Evolutionary conservation across 2,888 invertebrate genomes (phyloP).

Genomic region (Furcula furcula): DNA sequence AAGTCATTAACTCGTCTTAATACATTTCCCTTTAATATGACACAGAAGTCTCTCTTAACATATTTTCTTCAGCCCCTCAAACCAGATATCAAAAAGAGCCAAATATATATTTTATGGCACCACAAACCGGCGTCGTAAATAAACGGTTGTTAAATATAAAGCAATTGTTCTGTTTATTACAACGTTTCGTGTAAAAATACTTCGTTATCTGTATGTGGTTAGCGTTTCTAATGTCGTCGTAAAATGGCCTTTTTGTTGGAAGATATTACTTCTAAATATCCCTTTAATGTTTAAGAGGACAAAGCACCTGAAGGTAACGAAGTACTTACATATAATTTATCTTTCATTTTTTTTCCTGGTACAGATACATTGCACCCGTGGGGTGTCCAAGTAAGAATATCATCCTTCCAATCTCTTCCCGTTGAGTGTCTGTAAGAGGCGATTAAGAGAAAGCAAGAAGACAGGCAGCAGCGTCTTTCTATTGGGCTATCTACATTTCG

Average conservation of each 20-base stretch:
- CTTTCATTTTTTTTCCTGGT: too few relatives aligned
- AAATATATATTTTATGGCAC: conserved; percentile 27
- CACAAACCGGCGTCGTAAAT: conserved; percentile 29
- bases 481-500: too few relatives aligned
- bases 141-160: conserved; percentile 33
- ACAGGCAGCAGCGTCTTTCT: too few relatives aligned
- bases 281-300: background rate
- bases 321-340: too few relatives aligned
- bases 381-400: too few relatives aligned
- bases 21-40: background rate
- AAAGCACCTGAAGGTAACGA: background rate
- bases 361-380: too few relatives aligned
- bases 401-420: too few relatives aligned
- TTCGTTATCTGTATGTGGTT: conserved; percentile 25
- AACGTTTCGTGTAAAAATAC: conserved; percentile 22
- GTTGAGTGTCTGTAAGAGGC: too few relatives aligned
- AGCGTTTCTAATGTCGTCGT: conserved; percentile 31
- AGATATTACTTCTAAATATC: conserved; percentile 11
- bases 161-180: conserved; percentile 41
- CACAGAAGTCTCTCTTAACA: background rate
- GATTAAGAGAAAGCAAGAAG: too few relatives aligned
- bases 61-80: background rate
- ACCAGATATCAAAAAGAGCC: background rate
- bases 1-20: too few relatives aligned
- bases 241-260: conserved; percentile 12